Conservation (phyloP, 2,888 invertebrate genomes). For the Himalopsyche anomala region DNA sequence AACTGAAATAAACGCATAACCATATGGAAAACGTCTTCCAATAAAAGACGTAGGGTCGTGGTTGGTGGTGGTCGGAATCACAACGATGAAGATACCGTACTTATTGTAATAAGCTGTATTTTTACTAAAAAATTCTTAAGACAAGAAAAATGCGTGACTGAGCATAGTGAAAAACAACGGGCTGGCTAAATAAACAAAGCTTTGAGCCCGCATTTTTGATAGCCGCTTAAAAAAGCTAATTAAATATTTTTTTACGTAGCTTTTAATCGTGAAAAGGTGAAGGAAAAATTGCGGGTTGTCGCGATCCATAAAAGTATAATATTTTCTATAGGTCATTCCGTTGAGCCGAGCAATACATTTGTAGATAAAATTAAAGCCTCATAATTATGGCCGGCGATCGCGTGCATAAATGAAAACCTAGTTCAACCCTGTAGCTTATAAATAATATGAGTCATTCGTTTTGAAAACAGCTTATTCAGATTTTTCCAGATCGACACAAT, state of each 20-base stretch:
- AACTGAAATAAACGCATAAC: no score
- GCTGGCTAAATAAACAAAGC: conserved; percentile 25
- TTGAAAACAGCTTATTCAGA: conserved; percentile 10
- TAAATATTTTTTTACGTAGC: conserved; percentile 34
- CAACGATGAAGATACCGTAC: no score
- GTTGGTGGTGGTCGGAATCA: no score
- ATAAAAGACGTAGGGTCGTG: no score
- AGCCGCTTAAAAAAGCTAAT: conserved; percentile 21
- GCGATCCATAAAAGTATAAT: conserved; percentile 21
- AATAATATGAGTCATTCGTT: conserved; percentile 22
- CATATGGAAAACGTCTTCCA: no score
- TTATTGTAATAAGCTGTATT: not conserved
- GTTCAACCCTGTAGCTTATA: not conserved
- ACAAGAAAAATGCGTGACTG: conserved; percentile 10
- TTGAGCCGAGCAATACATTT: conserved; percentile 54
- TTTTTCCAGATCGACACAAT: not conserved
- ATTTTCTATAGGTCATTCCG: conserved; percentile 27
- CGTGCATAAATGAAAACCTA: conserved; percentile 39
- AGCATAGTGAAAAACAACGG: not conserved
- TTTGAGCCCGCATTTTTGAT: conserved; percentile 20
- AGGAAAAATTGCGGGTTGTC: conserved; percentile 34
- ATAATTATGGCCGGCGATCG: conserved; percentile 55
- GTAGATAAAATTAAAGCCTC: conserved; percentile 60
- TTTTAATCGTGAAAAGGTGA: conserved; percentile 33
- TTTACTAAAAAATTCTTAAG: not conserved